Percentiles rank a stretch among this genome's conserved stretches.
Conservation (phyloP, 2,113 vertebrate species). For the Progne subis region DNA sequence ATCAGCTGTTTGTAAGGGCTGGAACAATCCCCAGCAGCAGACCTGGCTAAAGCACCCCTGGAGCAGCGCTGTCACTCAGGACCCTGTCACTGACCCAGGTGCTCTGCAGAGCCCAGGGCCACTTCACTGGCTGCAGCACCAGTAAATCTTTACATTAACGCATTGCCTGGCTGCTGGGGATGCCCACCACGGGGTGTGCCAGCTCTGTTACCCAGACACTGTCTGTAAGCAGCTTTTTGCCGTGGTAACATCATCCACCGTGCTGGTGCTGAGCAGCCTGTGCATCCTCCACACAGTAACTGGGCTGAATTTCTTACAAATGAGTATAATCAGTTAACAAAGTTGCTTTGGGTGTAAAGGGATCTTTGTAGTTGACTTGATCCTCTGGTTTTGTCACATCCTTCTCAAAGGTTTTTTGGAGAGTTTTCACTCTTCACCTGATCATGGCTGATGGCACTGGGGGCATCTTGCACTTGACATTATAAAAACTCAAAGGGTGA, state of each 20-base stretch:
- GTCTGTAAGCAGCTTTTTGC: not conserved
- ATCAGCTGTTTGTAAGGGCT: not conserved
- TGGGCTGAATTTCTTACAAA: not conserved
- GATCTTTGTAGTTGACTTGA: not conserved
- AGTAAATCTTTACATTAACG: not conserved
- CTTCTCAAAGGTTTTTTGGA: not conserved
- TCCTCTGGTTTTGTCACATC: not conserved
- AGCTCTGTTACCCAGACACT: not conserved
- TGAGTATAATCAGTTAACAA: not conserved
- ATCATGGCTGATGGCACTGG: not conserved
- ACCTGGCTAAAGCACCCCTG: not conserved
- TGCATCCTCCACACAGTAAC: not conserved
- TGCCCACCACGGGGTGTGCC: not conserved
- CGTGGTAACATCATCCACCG: not conserved
- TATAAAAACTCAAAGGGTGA: not conserved
- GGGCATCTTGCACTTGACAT: not conserved
- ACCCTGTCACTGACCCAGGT: rapidly evolving
- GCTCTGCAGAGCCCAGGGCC: not conserved
- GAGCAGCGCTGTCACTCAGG: not conserved
- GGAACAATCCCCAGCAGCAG: not conserved
- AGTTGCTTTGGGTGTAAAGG: not conserved
- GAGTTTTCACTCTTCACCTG: not conserved
- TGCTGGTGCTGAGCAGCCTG: not conserved
- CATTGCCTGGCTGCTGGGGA: not conserved
- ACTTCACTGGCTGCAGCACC: not conserved